Evolutionary conservation across 30 jellyfish, hydroid and myxozoan species (phyloP).

Genomic region (Clytia hemisphaerica): DNA sequence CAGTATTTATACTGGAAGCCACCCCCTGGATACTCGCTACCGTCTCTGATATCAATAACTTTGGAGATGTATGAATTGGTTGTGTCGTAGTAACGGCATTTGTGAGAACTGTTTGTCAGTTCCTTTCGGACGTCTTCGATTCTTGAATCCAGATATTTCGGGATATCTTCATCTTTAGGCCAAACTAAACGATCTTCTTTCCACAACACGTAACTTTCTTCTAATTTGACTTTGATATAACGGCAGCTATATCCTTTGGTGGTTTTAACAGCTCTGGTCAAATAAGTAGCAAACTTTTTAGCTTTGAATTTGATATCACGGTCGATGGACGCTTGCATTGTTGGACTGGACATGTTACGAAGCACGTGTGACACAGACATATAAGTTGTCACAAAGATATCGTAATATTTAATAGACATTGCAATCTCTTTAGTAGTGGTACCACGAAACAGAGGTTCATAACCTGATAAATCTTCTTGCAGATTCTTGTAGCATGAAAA

Average conservation of each 20-base stretch:
- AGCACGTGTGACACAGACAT: constrained; percentile 4
- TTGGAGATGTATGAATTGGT: too few relatives aligned
- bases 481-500: background rate
- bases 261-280: background rate
- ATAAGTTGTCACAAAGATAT: background rate
- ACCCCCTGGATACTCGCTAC: too few relatives aligned
- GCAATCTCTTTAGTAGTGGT: background rate
- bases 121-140: too few relatives aligned
- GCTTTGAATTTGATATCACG: constrained; percentile 1
- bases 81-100: too few relatives aligned
- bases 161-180: background rate
- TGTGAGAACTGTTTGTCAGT: too few relatives aligned
- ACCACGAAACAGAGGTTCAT: constrained; percentile 12
- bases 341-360: background rate
- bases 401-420: constrained; percentile 1
- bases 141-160: too few relatives aligned
- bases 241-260: constrained; percentile 9
- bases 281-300: background rate
- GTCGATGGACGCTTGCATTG: background rate
- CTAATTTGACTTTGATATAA: background rate
- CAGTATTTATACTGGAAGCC: too few relatives aligned
- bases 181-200: background rate
- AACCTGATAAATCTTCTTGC: constrained; percentile 16
- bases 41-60: too few relatives aligned
- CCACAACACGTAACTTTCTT: background rate